Evolutionary conservation across 2,113 vertebrate genomes (phyloP).

Genomic region (Reinhardtius hippoglossoides): DNA sequence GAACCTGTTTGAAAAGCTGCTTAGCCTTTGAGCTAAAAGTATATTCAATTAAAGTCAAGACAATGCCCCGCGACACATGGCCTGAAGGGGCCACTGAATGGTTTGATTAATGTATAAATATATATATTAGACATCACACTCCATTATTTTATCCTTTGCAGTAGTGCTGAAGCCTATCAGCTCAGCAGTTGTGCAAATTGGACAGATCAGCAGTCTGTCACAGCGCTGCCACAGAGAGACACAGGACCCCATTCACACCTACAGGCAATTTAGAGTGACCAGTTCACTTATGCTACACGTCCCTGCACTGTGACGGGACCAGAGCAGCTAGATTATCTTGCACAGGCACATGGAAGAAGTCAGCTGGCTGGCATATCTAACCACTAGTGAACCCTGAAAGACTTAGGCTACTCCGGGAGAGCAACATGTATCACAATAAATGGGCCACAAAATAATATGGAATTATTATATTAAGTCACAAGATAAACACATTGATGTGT

Average conservation of each 20-base stretch:
- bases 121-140: background rate
- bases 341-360: background rate
- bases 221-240: background rate
- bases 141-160: background rate
- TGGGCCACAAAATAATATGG: background rate
- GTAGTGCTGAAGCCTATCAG: background rate
- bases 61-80: too few species aligned
- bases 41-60: too few species aligned
- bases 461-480: background rate
- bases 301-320: background rate
- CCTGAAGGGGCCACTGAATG: too few species aligned
- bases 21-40: too few species aligned
- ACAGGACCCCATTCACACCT: background rate
- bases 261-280: background rate
- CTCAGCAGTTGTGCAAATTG: background rate
- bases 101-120: too few species aligned
- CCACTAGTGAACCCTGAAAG: background rate
- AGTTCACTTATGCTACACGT: background rate
- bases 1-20: background rate
- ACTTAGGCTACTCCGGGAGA: background rate
- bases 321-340: background rate
- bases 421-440: background rate
- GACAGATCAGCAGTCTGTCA: background rate
- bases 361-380: too few species aligned
- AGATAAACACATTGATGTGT: background rate